These are phyloP conservation scores for Gallinago paraguaiae DNA, from an alignment of 2,113 vertebrate genomes.

Conservation along the genomic window DNA sequence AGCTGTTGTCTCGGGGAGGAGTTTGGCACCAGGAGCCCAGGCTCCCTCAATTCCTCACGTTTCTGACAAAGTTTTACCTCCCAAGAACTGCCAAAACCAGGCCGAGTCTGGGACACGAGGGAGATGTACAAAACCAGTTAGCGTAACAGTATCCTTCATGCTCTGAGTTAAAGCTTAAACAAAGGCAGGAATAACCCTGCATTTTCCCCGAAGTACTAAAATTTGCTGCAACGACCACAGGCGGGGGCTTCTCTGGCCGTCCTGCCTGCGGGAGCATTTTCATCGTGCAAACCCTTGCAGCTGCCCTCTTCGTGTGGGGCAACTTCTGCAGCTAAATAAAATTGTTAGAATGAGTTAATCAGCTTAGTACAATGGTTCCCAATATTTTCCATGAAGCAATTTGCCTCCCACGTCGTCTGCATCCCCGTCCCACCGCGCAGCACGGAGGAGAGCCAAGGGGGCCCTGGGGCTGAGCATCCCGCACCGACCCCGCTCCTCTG, in stretches of 20 bases:
- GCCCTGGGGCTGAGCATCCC: background rate
- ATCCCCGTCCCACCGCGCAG: background rate
- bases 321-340: slow-evolving; percentile 2
- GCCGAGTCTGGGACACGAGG: background rate
- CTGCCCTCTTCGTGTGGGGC: background rate
- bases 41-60: background rate
- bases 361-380: background rate
- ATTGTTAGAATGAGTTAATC: slow-evolving; percentile 2
- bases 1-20: background rate
- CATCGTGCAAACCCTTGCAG: background rate
- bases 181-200: slow-evolving; percentile 9
- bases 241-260: background rate
- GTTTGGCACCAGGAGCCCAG: background rate
- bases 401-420: background rate
- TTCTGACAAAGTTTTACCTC: background rate
- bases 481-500: background rate
- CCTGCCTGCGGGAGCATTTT: background rate
- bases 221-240: background rate
- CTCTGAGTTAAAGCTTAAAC: background rate
- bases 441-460: background rate
- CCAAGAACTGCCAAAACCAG: background rate
- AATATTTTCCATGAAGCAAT: background rate
- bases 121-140: background rate
- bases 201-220: background rate
- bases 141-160: background rate